phyloP scores from a whole-genome alignment of 2,113 vertebrate genomes.

The Polypterus bichir region DNA sequence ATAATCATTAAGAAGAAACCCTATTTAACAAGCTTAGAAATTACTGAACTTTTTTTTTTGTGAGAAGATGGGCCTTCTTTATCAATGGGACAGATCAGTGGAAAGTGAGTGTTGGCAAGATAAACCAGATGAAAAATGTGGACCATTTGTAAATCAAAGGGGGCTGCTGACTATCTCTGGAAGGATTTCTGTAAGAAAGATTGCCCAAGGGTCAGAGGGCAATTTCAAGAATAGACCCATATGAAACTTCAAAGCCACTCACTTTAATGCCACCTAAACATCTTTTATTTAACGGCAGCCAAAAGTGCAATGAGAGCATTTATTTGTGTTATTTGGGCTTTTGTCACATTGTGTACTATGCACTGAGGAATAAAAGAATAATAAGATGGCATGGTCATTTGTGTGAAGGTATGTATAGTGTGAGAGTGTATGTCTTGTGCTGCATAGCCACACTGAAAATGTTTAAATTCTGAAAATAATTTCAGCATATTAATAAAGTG shows the following conservation, averaged over 20 bases:
- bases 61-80: background rate
- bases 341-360: no score
- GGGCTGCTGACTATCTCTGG: constrained; percentile 5
- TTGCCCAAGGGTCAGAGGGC: background rate
- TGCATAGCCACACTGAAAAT: no score
- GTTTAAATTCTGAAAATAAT: no score
- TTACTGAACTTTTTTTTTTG: no score
- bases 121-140: constrained; percentile 6
- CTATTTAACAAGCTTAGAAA: no score
- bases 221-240: background rate
- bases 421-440: no score
- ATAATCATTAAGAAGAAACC: no score
- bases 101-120: constrained; percentile 5
- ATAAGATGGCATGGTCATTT: no score
- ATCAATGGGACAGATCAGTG: constrained; percentile 1
- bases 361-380: no score
- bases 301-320: background rate
- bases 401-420: no score
- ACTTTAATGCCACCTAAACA: constrained; percentile 2
- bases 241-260: constrained; percentile 5
- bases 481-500: no score
- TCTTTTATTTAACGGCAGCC: background rate
- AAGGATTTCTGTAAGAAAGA: background rate
- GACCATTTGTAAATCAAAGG: constrained; percentile 5
- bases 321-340: background rate